Evolutionary conservation across 2,113 vertebrate genomes (phyloP).

Genomic region (Sylvia atricapilla): DNA sequence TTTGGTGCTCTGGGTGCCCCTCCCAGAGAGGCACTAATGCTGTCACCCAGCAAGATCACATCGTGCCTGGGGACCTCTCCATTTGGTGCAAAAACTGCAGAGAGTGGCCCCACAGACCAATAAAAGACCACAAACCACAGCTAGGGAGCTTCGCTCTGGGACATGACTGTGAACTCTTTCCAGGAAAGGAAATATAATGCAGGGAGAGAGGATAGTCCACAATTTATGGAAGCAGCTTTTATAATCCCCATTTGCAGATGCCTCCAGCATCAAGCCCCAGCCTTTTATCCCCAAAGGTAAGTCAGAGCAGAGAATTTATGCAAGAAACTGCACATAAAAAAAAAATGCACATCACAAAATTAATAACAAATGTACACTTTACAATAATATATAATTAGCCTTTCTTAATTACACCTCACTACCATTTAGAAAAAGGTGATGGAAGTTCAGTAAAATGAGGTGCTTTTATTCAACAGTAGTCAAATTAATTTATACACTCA

Average conservation of each 20-base stretch:
- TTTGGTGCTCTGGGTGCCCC: background rate
- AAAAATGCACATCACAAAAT: constrained; percentile 7
- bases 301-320: background rate
- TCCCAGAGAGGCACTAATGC: background rate
- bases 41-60: background rate
- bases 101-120: rapidly evolving
- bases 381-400: constrained; percentile 47
- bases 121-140: background rate
- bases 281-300: background rate
- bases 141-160: background rate
- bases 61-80: background rate
- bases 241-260: background rate
- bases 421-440: constrained; percentile 44
- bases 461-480: constrained; percentile 53
- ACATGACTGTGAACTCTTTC: background rate
- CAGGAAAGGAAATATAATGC: background rate
- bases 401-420: constrained; percentile 55
- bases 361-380: constrained; percentile 48
- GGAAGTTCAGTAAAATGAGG: constrained; percentile 39
- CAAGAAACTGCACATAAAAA: background rate
- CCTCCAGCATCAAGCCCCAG: background rate
- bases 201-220: background rate
- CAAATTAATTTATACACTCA: constrained; percentile 52
- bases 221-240: background rate
- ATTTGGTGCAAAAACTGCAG: background rate